Percentiles rank a stretch among this genome's conserved stretches.
These are phyloP conservation scores for Coilia nasus DNA, from an alignment of 2,797 vertebrate genomes.

Conservation along the genomic window DNA sequence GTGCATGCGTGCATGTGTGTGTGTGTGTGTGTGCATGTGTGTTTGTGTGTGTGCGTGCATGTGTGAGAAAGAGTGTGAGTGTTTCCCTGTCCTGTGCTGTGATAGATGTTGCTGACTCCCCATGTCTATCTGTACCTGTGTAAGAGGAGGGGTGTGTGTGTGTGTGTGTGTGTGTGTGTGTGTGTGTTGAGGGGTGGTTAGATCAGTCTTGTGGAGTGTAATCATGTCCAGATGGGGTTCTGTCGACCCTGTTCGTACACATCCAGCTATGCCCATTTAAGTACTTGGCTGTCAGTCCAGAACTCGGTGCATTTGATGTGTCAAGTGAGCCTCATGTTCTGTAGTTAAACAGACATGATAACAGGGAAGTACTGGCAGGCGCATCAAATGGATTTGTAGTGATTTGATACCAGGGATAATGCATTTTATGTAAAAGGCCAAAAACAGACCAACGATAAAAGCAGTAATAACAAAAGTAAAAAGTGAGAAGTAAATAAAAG, in stretches of 20 bases:
- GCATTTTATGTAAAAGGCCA: not conserved
- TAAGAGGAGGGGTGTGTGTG: not conserved
- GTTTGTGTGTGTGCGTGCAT: not conserved
- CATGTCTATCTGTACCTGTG: conserved; percentile 40
- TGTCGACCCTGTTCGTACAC: conserved; percentile 16
- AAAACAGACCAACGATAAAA: no score
- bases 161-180: no score
- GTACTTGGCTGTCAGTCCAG: not conserved
- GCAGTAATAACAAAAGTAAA: no score
- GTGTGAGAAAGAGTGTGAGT: not conserved
- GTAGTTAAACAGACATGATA: not conserved
- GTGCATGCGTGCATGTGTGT: not conserved
- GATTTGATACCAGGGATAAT: not conserved
- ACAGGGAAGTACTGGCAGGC: not conserved
- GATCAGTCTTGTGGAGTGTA: not conserved
- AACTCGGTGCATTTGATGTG: not conserved
- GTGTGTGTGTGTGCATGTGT: no score
- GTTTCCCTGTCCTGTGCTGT: no score
- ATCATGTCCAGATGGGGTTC: conserved; percentile 37
- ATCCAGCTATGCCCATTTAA: conserved; percentile 36
- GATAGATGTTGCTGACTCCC: conserved; percentile 26
- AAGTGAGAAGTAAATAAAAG: no score
- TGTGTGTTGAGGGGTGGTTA: not conserved
- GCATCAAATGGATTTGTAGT: not conserved
- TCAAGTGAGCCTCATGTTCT: not conserved